phyloP scores from a whole-genome alignment of 2,888 invertebrate species.

The Chironomus riparius region DNA sequence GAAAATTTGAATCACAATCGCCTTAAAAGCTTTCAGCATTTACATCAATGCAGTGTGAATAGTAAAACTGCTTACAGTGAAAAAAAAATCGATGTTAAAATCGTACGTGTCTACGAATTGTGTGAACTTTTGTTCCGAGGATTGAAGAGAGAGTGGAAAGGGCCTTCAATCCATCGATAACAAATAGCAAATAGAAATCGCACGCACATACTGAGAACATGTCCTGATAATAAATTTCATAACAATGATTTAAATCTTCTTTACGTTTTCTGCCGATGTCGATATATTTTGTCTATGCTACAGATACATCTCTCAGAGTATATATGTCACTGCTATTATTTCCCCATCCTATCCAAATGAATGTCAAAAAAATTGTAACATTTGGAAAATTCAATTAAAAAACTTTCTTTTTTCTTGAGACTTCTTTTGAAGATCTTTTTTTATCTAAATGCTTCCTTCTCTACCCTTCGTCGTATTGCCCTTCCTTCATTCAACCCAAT shows the following conservation, averaged over 20 bases:
- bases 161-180: not conserved
- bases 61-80: too few relatives aligned
- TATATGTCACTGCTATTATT: not conserved
- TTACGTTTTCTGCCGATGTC: not conserved
- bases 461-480: too few relatives aligned
- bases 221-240: constrained; percentile 23
- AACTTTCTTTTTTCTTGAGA: constrained; percentile 2
- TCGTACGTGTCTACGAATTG: constrained; percentile 20
- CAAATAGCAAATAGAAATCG: constrained; percentile 18
- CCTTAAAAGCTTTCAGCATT: too few relatives aligned
- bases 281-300: not conserved
- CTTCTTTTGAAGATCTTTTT: constrained; percentile 16
- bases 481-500: too few relatives aligned
- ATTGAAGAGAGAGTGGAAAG: not conserved
- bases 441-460: not conserved
- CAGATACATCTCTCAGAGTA: not conserved
- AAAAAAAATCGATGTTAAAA: constrained; percentile 19
- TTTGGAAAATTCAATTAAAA: constrained; percentile 27
- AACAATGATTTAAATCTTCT: constrained; percentile 23
- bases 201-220: constrained; percentile 23
- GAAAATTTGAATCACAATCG: not conserved
- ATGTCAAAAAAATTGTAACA: constrained; percentile 26
- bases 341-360: not conserved
- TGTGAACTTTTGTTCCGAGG: not conserved
- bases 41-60: too few relatives aligned